Base-by-base conservation (phyloP, 2,113 vertebrate genomes). In the Syngnathus typhle region DNA sequence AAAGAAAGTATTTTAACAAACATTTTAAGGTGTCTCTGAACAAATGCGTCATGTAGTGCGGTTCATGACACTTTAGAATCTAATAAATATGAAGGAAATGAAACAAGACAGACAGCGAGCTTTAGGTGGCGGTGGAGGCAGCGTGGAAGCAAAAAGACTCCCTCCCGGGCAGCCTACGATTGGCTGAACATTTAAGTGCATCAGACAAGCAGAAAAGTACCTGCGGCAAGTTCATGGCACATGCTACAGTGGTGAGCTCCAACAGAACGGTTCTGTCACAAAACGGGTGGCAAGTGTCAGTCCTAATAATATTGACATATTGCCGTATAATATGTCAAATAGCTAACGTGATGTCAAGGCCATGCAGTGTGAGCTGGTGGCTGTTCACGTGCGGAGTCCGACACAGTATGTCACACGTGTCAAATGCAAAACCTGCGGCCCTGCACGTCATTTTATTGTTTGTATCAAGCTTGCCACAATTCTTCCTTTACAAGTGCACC, bases 201-300 rank as follows among this genome's bases (percentile, higher is more conserved):
- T 69, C 72, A 68, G 82, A 82, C 79, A 77, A 56, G 77, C 80
- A 77, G 74, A 79, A 74, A 85, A 83, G 59, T 60, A 64, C 70
- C 70, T 4, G 21, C 0, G 56, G 74, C 67, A 64, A 51, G 64
- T 69, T 51, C 4, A 6, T 27, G 18, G 64, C 51, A 63, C 39
- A 72, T 9, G 19, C 9, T 15, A 15, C 0, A 7, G 44, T 41
- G 54, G 13, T 43, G 13, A 64, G 63, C 1, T 4, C 65, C 23
- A 37, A 60, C 43, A 5, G 51, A 68, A 78, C 73, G 62, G 49
- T 64, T 70, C 60, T 65, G 71, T 64, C 73, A 81, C 0, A 1
- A 67, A 75, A 71, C 73, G 62, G 67, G 69, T 71, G 75, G 43
- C 37, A 43, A 56, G 69, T 71, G 69, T 68, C 78, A 69, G 68